Evolutionary conservation across 2,113 vertebrate genomes (phyloP).

Genomic region (Percopsis transmontana): DNA sequence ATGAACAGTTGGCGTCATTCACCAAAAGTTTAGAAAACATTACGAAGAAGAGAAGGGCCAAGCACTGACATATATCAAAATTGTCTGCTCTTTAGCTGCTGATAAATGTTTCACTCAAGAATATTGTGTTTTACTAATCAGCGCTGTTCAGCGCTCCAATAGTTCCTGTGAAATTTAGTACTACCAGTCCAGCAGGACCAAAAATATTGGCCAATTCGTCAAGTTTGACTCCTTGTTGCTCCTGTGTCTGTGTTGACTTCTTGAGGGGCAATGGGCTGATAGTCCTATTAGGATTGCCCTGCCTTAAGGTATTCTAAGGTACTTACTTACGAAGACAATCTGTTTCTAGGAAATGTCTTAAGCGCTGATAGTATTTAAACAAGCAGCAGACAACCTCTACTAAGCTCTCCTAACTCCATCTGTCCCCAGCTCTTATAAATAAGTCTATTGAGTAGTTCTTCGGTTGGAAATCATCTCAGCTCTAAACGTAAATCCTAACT

Average conservation of each 20-base stretch:
- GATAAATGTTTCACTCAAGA: too few relatives aligned
- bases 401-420: conserved; percentile 61
- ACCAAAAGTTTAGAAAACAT: too few relatives aligned
- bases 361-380: conserved; percentile 64
- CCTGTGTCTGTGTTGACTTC: conserved; percentile 19
- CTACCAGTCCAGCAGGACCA: too few relatives aligned
- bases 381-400: conserved; percentile 49
- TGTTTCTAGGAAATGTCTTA: conserved; percentile 63
- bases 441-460: conserved; percentile 35
- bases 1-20: too few relatives aligned
- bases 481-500: conserved; percentile 46
- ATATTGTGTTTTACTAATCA: too few relatives aligned
- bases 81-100: too few relatives aligned
- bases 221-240: too few relatives aligned
- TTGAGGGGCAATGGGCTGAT: conserved; percentile 29
- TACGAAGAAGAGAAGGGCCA: too few relatives aligned
- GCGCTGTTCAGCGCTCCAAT: too few relatives aligned
- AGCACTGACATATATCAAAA: too few relatives aligned
- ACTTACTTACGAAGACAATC: conserved; percentile 72
- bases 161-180: too few relatives aligned
- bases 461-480: conserved; percentile 31
- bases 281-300: conserved; percentile 67
- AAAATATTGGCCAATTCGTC: too few relatives aligned
- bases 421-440: conserved; percentile 49
- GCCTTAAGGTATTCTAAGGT: conserved; percentile 57